Base-by-base conservation (phyloP, 2,113 vertebrate species). In the Ancistrus triradiatus region DNA sequence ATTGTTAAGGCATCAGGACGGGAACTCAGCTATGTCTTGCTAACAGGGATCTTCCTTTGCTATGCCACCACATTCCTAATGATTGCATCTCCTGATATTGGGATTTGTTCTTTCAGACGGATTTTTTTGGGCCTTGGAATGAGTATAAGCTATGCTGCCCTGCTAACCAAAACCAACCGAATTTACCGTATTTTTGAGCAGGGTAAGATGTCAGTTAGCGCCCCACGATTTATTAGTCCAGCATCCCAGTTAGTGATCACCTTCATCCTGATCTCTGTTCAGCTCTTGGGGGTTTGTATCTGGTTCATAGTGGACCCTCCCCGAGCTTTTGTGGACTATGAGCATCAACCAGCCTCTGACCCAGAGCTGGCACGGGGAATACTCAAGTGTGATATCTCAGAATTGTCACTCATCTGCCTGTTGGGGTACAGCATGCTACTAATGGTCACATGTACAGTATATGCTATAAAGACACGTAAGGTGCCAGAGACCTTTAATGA, bases 391-490 rank as follows among this genome's bases (percentile, higher is more conserved):
- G 87, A 88, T 75, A 88, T 88, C 74, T 88, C 86, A 21, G 86
- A 88, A 71, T 81, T 88, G 63, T 88, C 86, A 57, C 85, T 88
- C 43, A 98, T 98, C 87, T 97, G 95, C 81, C 87, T 98, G 80
- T 89, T 98, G 73, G 95, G 95, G 70, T 98, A 98, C 86, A 98
- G 95, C 86, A 98, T 98, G 94, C 87, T 98, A 69, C 93, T 98
- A 69, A 98, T 98, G 95, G 95, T 98, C 82, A 98, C 95, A 11
- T 98, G 95, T 78, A 98, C 95, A 9, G 92, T 98, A 61, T 88
- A 88, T 14, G 87, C 87, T 68, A 88, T 88, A 64, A 88, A 98
- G 87, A 96, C 95, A 19, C 90, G 95, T 0, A 91, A 94, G 14
- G 95, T 98, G 64, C 95, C 95, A 0, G 95, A 98, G 89, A 97